Conservation (phyloP, 2,888 invertebrate genomes). For the Diachrysia chrysitis region DNA sequence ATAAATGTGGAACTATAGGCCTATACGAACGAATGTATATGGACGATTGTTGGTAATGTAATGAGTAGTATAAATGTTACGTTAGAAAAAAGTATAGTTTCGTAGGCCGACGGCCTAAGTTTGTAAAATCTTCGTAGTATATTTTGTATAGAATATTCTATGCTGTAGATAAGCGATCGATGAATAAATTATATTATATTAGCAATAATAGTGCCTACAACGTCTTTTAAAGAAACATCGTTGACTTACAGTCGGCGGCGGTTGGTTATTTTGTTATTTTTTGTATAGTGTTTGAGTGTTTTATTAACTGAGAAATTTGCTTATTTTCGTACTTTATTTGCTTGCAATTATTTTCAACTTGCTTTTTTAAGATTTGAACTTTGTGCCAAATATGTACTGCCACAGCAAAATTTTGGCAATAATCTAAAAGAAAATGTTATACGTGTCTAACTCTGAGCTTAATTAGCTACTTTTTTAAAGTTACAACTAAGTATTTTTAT, state of each 20-base stretch:
- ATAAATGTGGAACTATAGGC: constrained; percentile 59
- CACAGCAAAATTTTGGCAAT: constrained; percentile 74
- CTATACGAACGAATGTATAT: constrained; percentile 46
- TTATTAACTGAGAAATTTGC: constrained; percentile 68
- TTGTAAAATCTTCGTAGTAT: constrained; percentile 86
- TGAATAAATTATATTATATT: constrained; percentile 85
- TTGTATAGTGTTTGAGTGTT: constrained; percentile 84
- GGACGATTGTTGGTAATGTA: constrained; percentile 75
- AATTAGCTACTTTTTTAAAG: constrained; percentile 64
- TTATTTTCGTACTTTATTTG: constrained; percentile 69
- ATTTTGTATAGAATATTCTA: constrained; percentile 87
- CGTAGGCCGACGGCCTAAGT: constrained; percentile 78
- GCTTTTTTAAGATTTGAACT: constrained; percentile 68
- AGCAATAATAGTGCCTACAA: constrained; percentile 89
- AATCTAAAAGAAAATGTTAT: constrained; percentile 66
- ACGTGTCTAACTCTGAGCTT: constrained; percentile 74
- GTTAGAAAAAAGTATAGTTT: constrained; percentile 82
- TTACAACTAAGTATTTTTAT: constrained; percentile 58
- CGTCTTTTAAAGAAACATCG: constrained; percentile 85
- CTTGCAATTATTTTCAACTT: constrained; percentile 59
- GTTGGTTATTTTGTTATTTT: constrained; percentile 85
- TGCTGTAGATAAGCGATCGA: constrained; percentile 85
- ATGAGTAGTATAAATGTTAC: constrained; percentile 83
- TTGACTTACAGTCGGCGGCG: constrained; percentile 70
- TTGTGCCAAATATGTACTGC: constrained; percentile 83